These are phyloP conservation scores for Acanthurus tractus DNA, from an alignment of 2,797 vertebrate genomes.

Conservation along the genomic window DNA sequence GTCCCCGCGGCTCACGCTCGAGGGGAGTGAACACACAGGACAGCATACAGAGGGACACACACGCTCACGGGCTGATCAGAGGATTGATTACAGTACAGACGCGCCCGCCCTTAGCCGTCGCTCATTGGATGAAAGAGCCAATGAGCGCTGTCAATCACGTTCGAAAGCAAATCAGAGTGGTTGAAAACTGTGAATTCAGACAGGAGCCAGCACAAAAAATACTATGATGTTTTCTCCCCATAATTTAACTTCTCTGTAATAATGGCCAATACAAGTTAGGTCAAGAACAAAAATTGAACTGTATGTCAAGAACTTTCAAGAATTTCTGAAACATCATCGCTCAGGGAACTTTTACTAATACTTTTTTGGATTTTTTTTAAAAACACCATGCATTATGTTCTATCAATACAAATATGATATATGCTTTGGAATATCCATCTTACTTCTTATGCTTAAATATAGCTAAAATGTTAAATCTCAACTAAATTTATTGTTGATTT, in stretches of 20 bases:
- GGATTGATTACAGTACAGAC: constrained; percentile 72
- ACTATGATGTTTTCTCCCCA: fast-evolving
- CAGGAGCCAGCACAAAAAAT: constrained; percentile 12
- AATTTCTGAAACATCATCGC: too few species aligned
- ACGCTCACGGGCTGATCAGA: constrained; percentile 55
- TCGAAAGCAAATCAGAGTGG: constrained; percentile 48
- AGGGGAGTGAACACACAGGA: constrained; percentile 3
- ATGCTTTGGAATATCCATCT: background rate
- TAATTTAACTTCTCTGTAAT: background rate
- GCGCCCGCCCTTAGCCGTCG: constrained; percentile 49
- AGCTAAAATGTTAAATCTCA: background rate
- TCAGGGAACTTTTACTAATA: too few species aligned
- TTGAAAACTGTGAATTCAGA: background rate
- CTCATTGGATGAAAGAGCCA: constrained; percentile 63
- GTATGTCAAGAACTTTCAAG: too few species aligned
- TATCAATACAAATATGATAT: background rate
- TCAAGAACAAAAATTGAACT: too few species aligned
- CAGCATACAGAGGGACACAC: constrained; percentile 13
- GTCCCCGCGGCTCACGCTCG: constrained; percentile 27
- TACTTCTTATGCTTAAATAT: background rate
- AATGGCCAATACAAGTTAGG: too few species aligned
- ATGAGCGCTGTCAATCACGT: constrained; percentile 63
- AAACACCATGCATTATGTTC: too few species aligned
- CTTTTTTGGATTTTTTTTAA: too few species aligned
- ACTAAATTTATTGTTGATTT: background rate